phyloP scores from a whole-genome alignment of 2,888 invertebrate genomes.

The Drepana falcataria region DNA sequence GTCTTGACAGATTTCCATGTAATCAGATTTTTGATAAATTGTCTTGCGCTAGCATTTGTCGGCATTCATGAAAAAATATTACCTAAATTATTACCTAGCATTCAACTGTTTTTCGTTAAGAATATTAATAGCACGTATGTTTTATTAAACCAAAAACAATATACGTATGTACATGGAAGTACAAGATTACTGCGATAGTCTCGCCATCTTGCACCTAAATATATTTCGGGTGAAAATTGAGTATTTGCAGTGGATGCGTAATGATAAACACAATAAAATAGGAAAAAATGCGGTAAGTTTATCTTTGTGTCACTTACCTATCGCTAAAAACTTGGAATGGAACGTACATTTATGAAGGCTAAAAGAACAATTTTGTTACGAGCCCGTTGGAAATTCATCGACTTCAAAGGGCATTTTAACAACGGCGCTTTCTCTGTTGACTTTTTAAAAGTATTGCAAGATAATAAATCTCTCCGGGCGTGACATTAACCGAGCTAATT shows the following conservation, averaged over 20 bases:
- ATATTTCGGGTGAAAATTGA: no score
- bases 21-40: conserved; percentile 54
- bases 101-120: not conserved
- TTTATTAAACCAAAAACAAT: no score
- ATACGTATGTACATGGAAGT: no score
- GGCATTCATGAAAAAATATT: not conserved
- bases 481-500: conserved; percentile 22
- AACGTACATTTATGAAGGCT: conserved; percentile 65
- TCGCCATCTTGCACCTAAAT: no score
- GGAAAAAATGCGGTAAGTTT: conserved; percentile 43
- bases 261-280: no score
- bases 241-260: no score
- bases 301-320: conserved; percentile 52
- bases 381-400: conserved; percentile 64
- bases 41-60: conserved; percentile 12
- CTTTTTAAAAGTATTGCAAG: conserved; percentile 56
- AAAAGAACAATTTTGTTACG: conserved; percentile 75
- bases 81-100: not conserved
- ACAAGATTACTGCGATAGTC: no score
- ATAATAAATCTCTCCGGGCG: conserved; percentile 20
- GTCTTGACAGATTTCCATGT: conserved; percentile 47
- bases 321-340: conserved; percentile 45
- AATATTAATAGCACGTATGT: no score
- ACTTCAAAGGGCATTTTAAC: conserved; percentile 72
- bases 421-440: conserved; percentile 59